Percentiles rank a stretch among this genome's conserved stretches.
Conservation (phyloP, 1,140 invertebrate species). For the Drosophila triauraria region DNA sequence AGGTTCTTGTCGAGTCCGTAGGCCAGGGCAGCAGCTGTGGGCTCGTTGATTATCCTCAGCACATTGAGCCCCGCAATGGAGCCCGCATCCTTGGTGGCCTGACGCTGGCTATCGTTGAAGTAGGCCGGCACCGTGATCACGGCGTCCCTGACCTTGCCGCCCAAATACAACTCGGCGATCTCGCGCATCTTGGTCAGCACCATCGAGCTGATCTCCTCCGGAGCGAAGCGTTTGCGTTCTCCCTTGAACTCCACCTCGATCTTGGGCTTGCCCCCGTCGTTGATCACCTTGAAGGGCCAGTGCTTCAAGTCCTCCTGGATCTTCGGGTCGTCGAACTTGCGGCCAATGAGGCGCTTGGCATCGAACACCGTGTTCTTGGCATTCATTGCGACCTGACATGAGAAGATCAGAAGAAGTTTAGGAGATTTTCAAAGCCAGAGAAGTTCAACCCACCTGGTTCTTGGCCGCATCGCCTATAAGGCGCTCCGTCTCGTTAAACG, state of each 20-base stretch:
- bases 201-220: conserved; percentile 96
- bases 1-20: conserved; percentile 94
- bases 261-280: conserved; percentile 90
- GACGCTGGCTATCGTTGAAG: conserved; percentile 89
- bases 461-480: conserved; percentile 86
- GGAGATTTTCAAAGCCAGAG: too few species aligned
- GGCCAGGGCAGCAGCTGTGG: conserved; percentile 92
- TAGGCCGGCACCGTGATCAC: conserved; percentile 90
- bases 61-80: conserved; percentile 92
- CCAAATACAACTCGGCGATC: conserved; percentile 87
- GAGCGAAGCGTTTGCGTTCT: conserved; percentile 90
- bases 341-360: conserved; percentile 92
- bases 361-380: conserved; percentile 94
- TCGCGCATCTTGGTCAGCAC: conserved; percentile 93
- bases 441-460: conserved; percentile 72
- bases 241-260: conserved; percentile 92
- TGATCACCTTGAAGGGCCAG: conserved; percentile 92
- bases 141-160: conserved; percentile 87
- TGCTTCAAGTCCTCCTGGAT: conserved; percentile 92
- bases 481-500: conserved; percentile 92
- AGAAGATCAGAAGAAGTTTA: background rate
- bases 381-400: conserved; percentile 90
- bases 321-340: conserved; percentile 90
- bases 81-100: conserved; percentile 91
- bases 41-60: conserved; percentile 93